Base-by-base conservation (phyloP, 1,140 invertebrate species). In the Drosophila rhopaloa region DNA sequence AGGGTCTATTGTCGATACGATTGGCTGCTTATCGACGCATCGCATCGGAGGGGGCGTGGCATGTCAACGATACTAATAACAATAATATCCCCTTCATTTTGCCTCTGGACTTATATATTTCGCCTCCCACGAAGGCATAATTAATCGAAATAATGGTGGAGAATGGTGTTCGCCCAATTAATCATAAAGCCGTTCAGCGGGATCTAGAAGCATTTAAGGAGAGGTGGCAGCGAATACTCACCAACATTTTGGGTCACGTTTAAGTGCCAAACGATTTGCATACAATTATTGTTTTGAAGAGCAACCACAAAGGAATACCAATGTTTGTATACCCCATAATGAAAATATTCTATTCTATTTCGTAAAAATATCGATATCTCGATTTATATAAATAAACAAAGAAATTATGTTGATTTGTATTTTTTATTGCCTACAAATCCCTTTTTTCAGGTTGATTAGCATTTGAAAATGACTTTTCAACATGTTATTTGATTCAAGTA, bases 11-110 rank as follows among this genome's bases (percentile, higher is more conserved):
- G 70, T 63, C 55, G 67, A 77, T 62, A 70, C 55, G 66, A 77
- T 77, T 72, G 68, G 53, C 51, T 66, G 46, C 82, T 86, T 85
- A 88, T 88, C 82, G 82, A 38, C 53, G 50, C 56, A 82, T 75
- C 50, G 54, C 73, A 77, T 82, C 58, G 11, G 32, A 29, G 24
- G 59, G 44, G 81, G 81, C 66, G 76, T 74, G 63, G 59, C 74
- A 74, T 85, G 73, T 86, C 78, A 86, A 74, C 51, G 54, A 76
- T 57, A 54, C 82, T 75, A 79, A 85, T 81, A 74, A 77, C 50
- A 62, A 13, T 13, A 27, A 32, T 9, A 5, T 53, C 29, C 5
- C 16, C 44, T 37, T 19, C 0, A 44, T 46, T 50, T 40, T 44
- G 44, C 38, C 16, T 48, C 50, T 37, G 44, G 27, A 47, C 27